A percentile compares a stretch with the other conserved stretches of the same genome.
phyloP scores from a whole-genome alignment of 2,888 invertebrate species.

The Cybosia mesomella region DNA sequence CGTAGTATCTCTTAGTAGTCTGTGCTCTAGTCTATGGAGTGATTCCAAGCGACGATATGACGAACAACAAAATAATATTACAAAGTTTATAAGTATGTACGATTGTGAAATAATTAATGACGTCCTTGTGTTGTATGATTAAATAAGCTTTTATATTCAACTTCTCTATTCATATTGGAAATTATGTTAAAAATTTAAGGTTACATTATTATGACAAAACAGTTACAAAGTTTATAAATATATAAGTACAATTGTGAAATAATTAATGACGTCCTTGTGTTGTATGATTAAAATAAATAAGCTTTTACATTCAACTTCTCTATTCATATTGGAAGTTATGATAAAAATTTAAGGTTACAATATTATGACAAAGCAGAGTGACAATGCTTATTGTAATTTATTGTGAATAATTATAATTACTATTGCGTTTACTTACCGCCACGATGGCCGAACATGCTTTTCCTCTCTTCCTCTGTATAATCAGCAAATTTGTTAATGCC shows the following conservation, averaged over 20 bases:
- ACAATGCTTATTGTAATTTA: neutral
- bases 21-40: too few relatives aligned
- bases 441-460: conserved; percentile 41
- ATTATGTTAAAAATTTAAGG: neutral
- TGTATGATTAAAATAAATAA: neutral
- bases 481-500: conserved; percentile 65
- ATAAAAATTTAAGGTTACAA: neutral
- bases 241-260: neutral
- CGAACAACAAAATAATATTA: too few relatives aligned
- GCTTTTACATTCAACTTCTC: neutral
- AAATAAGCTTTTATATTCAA: neutral
- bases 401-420: neutral
- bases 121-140: neutral
- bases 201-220: neutral
- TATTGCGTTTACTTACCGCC: conserved; percentile 30
- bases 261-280: neutral
- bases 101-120: neutral
- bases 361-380: neutral
- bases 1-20: too few relatives aligned
- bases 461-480: conserved; percentile 55
- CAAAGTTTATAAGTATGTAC: neutral
- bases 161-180: neutral
- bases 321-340: neutral
- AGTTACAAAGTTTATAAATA: neutral
- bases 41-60: too few relatives aligned